A percentile compares a stretch with the other conserved stretches of the same genome.
Conservation (phyloP, 1,140 invertebrate species). For the Eumeta japonica region DNA sequence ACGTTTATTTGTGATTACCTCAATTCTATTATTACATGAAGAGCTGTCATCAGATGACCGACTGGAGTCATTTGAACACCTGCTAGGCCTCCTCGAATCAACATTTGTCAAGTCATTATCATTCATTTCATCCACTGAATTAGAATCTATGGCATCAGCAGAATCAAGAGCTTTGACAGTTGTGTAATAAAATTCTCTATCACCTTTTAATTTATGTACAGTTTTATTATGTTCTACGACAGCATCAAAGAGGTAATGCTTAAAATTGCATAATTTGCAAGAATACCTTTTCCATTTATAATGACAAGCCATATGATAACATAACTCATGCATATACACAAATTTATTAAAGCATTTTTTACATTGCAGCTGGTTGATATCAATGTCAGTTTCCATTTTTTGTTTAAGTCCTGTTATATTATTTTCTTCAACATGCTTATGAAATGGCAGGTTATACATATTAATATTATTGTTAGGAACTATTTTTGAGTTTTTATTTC, state of each 20-base stretch:
- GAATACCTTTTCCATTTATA: constrained; percentile 59
- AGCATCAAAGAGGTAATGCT: constrained; percentile 56
- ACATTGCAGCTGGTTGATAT: constrained; percentile 29
- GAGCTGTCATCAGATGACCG: constrained; percentile 45
- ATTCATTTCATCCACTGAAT: constrained; percentile 20
- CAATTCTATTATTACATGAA: constrained; percentile 30
- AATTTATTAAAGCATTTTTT: constrained; percentile 47
- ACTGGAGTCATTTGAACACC: constrained; percentile 48
- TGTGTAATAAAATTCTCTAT: constrained; percentile 42
- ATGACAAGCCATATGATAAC: constrained; percentile 58
- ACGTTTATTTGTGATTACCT: constrained; percentile 31
- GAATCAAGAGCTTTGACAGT: constrained; percentile 46
- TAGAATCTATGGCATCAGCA: constrained; percentile 30
- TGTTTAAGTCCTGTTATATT: constrained; percentile 35
- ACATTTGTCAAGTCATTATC: constrained; percentile 25
- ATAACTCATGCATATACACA: constrained; percentile 41
- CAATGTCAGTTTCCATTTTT: constrained; percentile 28
- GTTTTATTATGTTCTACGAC: constrained; percentile 58
- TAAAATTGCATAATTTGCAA: constrained; percentile 61
- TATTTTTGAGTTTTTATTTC: no score
- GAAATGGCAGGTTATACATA: constrained; percentile 31
- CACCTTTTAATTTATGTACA: constrained; percentile 51
- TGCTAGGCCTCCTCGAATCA: constrained; percentile 35
- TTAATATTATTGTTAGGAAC: no score
- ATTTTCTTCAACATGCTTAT: constrained; percentile 34